Percentiles rank a stretch among this genome's conserved stretches.
phyloP scores from a whole-genome alignment of 2,113 vertebrate genomes.

The Odobenus rosmarus region DNA sequence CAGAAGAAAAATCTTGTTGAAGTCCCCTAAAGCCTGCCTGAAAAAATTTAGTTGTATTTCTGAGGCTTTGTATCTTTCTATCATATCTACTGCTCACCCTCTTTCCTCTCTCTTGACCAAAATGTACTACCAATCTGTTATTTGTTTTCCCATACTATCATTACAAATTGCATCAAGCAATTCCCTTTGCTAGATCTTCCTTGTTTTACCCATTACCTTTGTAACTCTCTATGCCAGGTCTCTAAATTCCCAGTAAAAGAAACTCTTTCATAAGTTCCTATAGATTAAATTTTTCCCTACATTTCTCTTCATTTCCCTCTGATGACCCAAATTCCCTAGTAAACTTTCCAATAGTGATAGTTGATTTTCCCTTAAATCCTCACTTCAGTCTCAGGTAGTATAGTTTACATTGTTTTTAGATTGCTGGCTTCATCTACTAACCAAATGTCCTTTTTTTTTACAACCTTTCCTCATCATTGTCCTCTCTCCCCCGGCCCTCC shows the following conservation, averaged over 20 bases:
- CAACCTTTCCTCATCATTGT: not conserved
- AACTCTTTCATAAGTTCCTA: not conserved
- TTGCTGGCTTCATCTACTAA: not conserved
- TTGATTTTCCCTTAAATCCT: not conserved
- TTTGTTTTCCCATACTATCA: not conserved
- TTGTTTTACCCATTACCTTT: not conserved
- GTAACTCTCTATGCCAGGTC: not conserved
- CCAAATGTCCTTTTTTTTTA: not conserved
- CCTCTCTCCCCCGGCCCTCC: not conserved
- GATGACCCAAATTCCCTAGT: not conserved
- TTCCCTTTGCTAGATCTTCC: not conserved
- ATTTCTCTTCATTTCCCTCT: not conserved
- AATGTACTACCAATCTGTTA: too few species aligned
- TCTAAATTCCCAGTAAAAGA: not conserved
- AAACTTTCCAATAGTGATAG: not conserved
- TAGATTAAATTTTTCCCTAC: not conserved
- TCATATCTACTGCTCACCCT: fast-evolving
- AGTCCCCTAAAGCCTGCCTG: not conserved
- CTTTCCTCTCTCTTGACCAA: not conserved
- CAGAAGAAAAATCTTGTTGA: not conserved
- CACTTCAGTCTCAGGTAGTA: not conserved
- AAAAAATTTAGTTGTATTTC: not conserved
- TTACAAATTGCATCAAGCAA: not conserved
- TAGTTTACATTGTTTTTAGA: not conserved
- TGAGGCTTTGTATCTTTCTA: not conserved